Percentiles rank a stretch among this genome's conserved stretches.
phyloP scores from a whole-genome alignment of 1,140 invertebrate genomes.

The Battus philenor region DNA sequence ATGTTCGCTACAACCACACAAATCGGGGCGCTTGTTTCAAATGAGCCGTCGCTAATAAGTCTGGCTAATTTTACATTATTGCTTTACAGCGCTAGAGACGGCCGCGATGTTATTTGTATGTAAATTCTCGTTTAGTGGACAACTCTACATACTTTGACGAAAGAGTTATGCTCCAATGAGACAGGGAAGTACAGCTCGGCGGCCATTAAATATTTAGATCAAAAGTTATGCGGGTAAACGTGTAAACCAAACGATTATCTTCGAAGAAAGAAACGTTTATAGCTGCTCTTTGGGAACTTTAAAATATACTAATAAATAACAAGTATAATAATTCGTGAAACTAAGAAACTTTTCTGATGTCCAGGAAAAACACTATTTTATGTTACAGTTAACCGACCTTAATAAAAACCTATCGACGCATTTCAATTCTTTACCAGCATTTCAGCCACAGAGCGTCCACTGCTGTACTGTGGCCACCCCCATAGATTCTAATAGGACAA shows the following conservation, averaged over 20 bases:
- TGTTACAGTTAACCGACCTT: no score
- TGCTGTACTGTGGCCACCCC: no score
- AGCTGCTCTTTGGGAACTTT: no score
- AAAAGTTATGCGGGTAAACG: constrained; percentile 9
- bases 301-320: no score
- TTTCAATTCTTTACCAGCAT: no score
- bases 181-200: constrained; percentile 3
- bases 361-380: no score
- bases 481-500: no score
- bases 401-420: no score
- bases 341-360: no score
- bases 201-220: constrained; percentile 15
- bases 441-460: no score
- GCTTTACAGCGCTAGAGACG: constrained; percentile 9
- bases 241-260: no score
- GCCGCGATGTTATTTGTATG: constrained; percentile 12
- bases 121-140: constrained; percentile 13
- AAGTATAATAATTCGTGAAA: no score
- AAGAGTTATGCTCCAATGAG: constrained; percentile 11
- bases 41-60: constrained; percentile 15
- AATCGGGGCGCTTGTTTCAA: constrained; percentile 14
- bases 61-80: constrained; percentile 15
- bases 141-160: constrained; percentile 11
- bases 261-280: constrained; percentile 3
- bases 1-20: constrained; percentile 3